Conservation (phyloP, 2,797 vertebrate species). For the Emydoidea blandingii region DNA sequence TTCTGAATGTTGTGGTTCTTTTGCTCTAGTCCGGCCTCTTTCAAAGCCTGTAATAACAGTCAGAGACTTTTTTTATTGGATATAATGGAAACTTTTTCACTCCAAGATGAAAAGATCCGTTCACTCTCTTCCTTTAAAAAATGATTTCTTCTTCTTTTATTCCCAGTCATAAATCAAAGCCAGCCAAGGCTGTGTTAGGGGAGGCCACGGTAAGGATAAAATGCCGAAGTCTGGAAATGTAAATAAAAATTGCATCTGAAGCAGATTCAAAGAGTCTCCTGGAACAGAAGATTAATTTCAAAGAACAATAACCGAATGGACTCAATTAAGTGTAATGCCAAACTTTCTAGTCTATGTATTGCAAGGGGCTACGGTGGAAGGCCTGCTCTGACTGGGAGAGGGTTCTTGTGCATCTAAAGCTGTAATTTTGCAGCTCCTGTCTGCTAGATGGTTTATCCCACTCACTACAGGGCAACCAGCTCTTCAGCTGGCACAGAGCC, state of each 20-base stretch:
- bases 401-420: not conserved
- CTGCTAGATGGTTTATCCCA: not conserved
- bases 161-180: not conserved
- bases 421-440: not conserved
- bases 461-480: not conserved
- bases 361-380: not conserved
- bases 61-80: not conserved
- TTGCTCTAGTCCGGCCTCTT: not conserved
- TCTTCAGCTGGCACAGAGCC: not conserved
- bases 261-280: not conserved
- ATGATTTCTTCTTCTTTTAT: not conserved
- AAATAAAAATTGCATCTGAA: slow-evolving; percentile 25
- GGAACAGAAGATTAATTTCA: slow-evolving; percentile 1
- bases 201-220: not conserved
- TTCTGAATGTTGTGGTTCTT: not conserved
- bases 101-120: not conserved
- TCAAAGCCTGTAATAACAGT: not conserved
- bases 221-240: not conserved
- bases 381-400: not conserved
- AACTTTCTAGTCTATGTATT: not conserved
- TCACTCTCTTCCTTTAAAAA: not conserved
- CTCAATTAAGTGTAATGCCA: not conserved
- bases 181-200: not conserved
- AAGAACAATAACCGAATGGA: not conserved
- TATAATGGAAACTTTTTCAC: not conserved